These are phyloP conservation scores for Baronia brevicornis DNA, from an alignment of 2,888 invertebrate species.

Conservation along the genomic window DNA sequence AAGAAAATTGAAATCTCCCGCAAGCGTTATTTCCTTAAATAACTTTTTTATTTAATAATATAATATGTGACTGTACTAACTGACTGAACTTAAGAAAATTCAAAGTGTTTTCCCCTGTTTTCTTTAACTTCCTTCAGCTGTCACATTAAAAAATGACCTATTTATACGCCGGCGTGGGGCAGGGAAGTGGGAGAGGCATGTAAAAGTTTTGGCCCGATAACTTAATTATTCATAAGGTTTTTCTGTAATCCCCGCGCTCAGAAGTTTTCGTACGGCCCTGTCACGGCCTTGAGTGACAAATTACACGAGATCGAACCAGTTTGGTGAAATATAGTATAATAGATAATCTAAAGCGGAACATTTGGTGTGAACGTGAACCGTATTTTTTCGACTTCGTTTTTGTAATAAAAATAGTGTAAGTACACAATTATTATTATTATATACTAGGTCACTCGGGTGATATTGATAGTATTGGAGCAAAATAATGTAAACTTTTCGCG, in stretches of 20 bases:
- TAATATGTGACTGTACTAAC: background rate
- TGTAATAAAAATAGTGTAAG: too few species aligned
- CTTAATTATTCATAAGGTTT: conserved; percentile 71
- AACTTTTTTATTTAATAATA: too few species aligned
- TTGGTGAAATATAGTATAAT: too few species aligned
- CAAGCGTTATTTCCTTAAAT: too few species aligned
- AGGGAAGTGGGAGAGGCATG: conserved; percentile 35
- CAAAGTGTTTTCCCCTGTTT: conserved; percentile 47
- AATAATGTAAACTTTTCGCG: too few species aligned
- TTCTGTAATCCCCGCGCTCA: conserved; percentile 46
- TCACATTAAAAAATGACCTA: conserved; percentile 46
- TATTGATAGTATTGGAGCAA: too few species aligned
- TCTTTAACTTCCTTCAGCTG: conserved; percentile 29
- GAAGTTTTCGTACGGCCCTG: conserved; percentile 47
- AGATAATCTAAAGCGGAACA: too few species aligned
- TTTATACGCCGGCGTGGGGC: conserved; percentile 23
- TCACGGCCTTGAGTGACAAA: conserved; percentile 64
- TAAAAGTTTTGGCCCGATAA: conserved; percentile 50
- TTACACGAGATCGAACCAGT: conserved; percentile 46
- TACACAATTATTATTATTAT: too few species aligned
- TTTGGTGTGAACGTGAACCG: too few species aligned
- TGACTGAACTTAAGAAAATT: conserved; percentile 11
- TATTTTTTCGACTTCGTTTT: too few species aligned
- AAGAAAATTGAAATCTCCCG: too few species aligned
- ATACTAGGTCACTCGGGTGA: too few species aligned